phyloP scores from a whole-genome alignment of 2,888 invertebrate species.

The Nomada lathburiana region DNA sequence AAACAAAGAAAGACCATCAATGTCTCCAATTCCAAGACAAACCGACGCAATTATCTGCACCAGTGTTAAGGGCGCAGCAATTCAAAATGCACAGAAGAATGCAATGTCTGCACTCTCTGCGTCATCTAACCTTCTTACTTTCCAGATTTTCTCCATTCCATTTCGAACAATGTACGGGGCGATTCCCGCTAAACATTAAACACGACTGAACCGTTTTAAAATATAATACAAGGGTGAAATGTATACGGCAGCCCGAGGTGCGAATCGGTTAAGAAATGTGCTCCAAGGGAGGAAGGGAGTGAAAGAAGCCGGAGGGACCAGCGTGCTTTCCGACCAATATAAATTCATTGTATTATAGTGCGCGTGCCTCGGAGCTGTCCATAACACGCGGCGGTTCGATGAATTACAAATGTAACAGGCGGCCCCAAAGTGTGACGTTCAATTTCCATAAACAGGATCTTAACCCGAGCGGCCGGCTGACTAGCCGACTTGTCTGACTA shows the following conservation, averaged over 20 bases:
- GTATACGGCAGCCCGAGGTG: background rate
- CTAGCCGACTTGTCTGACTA: conserved; percentile 51
- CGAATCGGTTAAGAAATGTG: background rate
- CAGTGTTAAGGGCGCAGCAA: too few relatives aligned
- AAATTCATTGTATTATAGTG: conserved; percentile 74
- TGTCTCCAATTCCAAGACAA: too few relatives aligned
- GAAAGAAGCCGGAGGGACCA: background rate
- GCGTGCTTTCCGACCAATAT: conserved; percentile 66
- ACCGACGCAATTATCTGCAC: too few relatives aligned
- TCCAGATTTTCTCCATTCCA: too few relatives aligned
- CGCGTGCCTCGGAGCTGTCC: conserved; percentile 64
- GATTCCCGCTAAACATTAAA: too few relatives aligned
- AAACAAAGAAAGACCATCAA: too few relatives aligned
- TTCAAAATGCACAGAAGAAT: too few relatives aligned
- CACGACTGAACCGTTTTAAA: too few relatives aligned
- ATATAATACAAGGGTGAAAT: background rate
- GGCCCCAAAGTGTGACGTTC: conserved; percentile 71
- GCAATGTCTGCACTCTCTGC: too few relatives aligned
- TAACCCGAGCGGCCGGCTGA: conserved; percentile 55
- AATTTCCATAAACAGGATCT: conserved; percentile 75
- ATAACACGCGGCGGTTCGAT: conserved; percentile 69
- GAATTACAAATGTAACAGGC: conserved; percentile 76
- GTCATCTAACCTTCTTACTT: too few relatives aligned
- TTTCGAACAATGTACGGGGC: too few relatives aligned
- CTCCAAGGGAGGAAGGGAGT: background rate